phyloP scores from a whole-genome alignment of 2,888 invertebrate genomes.

The Rhimphoctona megacephalus region DNA sequence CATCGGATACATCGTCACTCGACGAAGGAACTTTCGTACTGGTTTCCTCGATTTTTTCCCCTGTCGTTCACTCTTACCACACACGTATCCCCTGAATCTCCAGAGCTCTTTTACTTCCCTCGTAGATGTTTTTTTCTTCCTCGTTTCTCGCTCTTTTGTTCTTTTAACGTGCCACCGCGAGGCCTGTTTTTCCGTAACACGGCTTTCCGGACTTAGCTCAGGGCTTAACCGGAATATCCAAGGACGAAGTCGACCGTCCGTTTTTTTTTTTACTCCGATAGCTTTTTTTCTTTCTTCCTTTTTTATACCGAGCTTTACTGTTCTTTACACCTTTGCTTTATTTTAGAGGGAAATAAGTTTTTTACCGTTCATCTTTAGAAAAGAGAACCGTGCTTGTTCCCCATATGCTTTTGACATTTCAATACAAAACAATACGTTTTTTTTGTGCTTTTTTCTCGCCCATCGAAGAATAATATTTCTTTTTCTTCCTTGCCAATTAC shows the following conservation, averaged over 20 bases:
- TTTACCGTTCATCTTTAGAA: not conserved
- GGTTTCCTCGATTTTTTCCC: not conserved
- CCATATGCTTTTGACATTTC: not conserved
- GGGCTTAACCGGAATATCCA: constrained; percentile 70
- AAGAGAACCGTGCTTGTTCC: not conserved
- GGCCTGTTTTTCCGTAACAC: constrained; percentile 55
- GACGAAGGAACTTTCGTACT: not conserved
- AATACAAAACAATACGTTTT: not conserved
- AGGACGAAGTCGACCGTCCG: constrained; percentile 42
- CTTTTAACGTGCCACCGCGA: constrained; percentile 29
- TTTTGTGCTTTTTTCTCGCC: not conserved
- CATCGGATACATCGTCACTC: not conserved
- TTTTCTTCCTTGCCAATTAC: not conserved
- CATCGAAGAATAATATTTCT: not conserved
- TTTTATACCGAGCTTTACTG: constrained; percentile 2
- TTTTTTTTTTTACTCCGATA: constrained; percentile 37
- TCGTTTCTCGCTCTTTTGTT: constrained; percentile 48
- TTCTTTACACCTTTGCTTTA: constrained; percentile 6
- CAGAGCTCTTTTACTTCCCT: constrained; percentile 32
- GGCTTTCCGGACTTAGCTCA: constrained; percentile 69
- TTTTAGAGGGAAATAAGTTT: not conserved
- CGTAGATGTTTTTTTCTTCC: constrained; percentile 38
- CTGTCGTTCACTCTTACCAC: constrained; percentile 22
- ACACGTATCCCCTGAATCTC: constrained; percentile 39
- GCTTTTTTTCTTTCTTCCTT: constrained; percentile 15